A percentile compares a stretch with the other conserved stretches of the same genome.
Conservation (phyloP, 1,140 invertebrate species). For the Hyles vespertilio region DNA sequence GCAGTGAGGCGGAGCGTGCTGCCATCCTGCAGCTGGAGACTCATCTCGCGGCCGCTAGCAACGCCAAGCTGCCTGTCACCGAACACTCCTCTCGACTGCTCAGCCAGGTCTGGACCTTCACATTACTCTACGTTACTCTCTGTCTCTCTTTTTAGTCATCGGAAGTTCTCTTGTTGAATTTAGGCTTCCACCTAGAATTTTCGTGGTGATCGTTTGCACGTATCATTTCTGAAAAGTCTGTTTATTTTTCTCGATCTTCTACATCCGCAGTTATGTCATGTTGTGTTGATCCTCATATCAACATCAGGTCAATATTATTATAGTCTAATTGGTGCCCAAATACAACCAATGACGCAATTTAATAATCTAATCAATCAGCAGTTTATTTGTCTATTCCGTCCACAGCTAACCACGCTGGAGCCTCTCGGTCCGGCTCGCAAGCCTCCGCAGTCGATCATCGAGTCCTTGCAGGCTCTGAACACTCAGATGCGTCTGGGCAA, state of each 20-base stretch:
- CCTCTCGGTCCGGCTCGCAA: conserved; percentile 87
- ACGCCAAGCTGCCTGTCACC: conserved; percentile 89
- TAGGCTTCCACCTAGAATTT: too few species aligned
- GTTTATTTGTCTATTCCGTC: background rate
- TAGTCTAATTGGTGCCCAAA: too few species aligned
- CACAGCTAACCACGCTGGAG: conserved; percentile 85
- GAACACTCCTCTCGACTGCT: conserved; percentile 92
- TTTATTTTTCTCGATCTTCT: too few species aligned
- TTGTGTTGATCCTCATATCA: too few species aligned
- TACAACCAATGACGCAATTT: too few species aligned
- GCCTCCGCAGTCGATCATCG: conserved; percentile 86
- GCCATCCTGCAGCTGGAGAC: conserved; percentile 92
- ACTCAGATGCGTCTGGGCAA: conserved; percentile 89
- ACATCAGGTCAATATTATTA: too few species aligned
- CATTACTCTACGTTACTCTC: background rate
- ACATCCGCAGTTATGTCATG: too few species aligned
- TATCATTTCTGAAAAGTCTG: too few species aligned
- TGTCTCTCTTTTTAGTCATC: background rate
- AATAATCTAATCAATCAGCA: too few species aligned
- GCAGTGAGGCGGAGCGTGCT: conserved; percentile 55
- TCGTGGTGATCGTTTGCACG: too few species aligned
- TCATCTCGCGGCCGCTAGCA: conserved; percentile 92
- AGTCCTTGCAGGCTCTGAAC: conserved; percentile 89
- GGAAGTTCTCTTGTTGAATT: too few species aligned
- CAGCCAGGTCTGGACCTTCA: conserved; percentile 77